These are phyloP conservation scores for Clangula hyemalis DNA, from an alignment of 2,797 vertebrate genomes.

Conservation along the genomic window DNA sequence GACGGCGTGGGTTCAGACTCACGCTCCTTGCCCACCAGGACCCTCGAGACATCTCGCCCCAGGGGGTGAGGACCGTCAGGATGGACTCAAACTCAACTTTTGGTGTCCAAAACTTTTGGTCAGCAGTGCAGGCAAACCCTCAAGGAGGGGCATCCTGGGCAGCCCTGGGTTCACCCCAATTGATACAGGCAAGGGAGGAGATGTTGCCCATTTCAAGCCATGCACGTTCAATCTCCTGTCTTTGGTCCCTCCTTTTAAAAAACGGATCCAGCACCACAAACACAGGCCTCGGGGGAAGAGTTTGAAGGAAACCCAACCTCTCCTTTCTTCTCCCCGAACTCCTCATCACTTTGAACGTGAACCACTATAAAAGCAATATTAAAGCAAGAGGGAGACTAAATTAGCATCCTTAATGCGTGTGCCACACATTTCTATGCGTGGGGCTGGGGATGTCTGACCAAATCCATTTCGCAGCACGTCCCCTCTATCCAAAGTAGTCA, in stretches of 20 bases:
- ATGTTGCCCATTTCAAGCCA: neutral
- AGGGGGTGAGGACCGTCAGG: neutral
- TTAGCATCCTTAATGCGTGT: neutral
- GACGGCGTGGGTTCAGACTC: neutral
- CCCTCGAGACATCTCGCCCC: neutral
- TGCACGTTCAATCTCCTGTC: neutral
- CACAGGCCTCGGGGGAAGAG: rapidly evolving
- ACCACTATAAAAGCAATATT: neutral
- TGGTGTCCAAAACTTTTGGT: neutral
- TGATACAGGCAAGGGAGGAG: neutral
- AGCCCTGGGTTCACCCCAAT: neutral
- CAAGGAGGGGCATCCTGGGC: neutral
- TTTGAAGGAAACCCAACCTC: neutral
- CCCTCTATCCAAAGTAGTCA: neutral
- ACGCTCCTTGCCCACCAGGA: neutral
- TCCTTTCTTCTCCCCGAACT: neutral
- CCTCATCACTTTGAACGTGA: neutral
- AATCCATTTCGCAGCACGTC: neutral
- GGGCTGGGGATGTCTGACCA: neutral
- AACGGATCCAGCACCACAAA: neutral
- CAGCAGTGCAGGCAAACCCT: neutral
- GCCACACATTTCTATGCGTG: neutral
- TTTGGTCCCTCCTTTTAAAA: neutral
- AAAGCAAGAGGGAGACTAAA: neutral
- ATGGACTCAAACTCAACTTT: neutral